Percentiles rank a stretch among this genome's conserved stretches.
Evolutionary conservation across 2,888 invertebrate genomes (phyloP).

Genomic region (Mesorhabditis sp.): DNA sequence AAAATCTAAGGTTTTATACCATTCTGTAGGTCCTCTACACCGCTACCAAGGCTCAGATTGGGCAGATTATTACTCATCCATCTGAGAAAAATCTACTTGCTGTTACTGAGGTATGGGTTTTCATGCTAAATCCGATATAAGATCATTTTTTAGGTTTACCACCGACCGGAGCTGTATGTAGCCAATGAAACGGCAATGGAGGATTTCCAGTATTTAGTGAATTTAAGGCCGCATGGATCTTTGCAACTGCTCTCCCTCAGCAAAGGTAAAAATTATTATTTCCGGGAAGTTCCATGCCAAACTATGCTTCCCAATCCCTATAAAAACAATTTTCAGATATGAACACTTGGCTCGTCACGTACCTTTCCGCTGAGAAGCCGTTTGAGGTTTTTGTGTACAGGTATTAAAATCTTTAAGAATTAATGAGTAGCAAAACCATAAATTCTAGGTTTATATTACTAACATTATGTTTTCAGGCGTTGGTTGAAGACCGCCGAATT

Average conservation of each 20-base stretch:
- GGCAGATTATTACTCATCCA: constrained; percentile 51
- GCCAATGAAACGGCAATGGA: constrained; percentile 52
- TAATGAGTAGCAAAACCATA: not conserved
- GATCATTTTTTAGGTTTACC: constrained; percentile 30
- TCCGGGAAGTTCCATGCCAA: not conserved
- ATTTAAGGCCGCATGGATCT: constrained; percentile 47
- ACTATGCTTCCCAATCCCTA: not conserved
- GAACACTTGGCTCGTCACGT: constrained; percentile 54
- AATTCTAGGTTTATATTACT: constrained; percentile 10
- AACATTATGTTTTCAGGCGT: constrained; percentile 21
- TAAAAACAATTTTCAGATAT: constrained; percentile 33
- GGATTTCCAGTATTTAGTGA: constrained; percentile 47
- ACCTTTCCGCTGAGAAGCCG: constrained; percentile 51
- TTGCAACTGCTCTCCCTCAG: constrained; percentile 34
- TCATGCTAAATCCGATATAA: not conserved
- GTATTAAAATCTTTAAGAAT: constrained; percentile 19
- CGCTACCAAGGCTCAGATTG: constrained; percentile 51
- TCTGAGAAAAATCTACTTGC: constrained; percentile 50
- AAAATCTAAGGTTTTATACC: not conserved
- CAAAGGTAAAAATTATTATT: constrained; percentile 17
- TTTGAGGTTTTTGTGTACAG: constrained; percentile 46
- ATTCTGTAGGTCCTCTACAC: constrained; percentile 41
- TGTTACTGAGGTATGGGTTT: constrained; percentile 34
- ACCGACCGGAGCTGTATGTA: constrained; percentile 56
- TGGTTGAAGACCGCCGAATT: constrained; percentile 45